Base-by-base conservation (phyloP, 1,140 invertebrate genomes). In the Sipha flava region DNA sequence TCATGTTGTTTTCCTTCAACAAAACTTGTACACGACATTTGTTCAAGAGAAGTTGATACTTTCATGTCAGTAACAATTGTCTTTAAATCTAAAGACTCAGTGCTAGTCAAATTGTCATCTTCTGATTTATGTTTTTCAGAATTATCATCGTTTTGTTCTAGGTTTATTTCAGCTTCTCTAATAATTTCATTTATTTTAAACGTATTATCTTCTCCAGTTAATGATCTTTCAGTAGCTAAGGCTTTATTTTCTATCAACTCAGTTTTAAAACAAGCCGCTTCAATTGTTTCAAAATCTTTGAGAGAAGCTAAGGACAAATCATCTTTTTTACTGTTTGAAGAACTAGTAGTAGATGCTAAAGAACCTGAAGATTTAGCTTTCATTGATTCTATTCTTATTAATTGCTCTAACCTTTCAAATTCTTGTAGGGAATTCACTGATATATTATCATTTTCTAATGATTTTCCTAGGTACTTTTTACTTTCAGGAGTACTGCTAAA, bases 241-340 rank as follows among this genome's bases (percentile, higher is more conserved):
- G 92, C 94, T 81, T 91, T 89, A 31, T 93, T 87, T 86, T 96
- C 94, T 59, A 94, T 92, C 77, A 91, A 88, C 81, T 94, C 91
- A 1, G 91, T 92, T 84, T 95, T 92, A 47, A 92, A 89, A 84
- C 95, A 94, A 29, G 95, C 94, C 80, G 90, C 91, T 85, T 98
- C 96, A 0, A 98, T 85, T 1, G 92, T 91, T 89, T 98, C 96
- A 86, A 98, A 98, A 85, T 98, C 96, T 84, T 95, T 95, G 3
- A 97, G 86, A 23, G 95, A 98, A 6, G 93, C 94, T n/a, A 96
- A 85, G 1, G 95, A 97, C 21, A 95, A 88, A 85, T 96, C 93
- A 86, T 97, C 95, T 26, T 93, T 94, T 83, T 64, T 88, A 86
- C 84, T 90, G 88, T 82, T 91, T 87, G 59, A 49, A n/a, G 80